Percentiles rank a stretch among this genome's conserved stretches.
phyloP scores from a whole-genome alignment of 1,140 invertebrate species.

The Ladona fulva region DNA sequence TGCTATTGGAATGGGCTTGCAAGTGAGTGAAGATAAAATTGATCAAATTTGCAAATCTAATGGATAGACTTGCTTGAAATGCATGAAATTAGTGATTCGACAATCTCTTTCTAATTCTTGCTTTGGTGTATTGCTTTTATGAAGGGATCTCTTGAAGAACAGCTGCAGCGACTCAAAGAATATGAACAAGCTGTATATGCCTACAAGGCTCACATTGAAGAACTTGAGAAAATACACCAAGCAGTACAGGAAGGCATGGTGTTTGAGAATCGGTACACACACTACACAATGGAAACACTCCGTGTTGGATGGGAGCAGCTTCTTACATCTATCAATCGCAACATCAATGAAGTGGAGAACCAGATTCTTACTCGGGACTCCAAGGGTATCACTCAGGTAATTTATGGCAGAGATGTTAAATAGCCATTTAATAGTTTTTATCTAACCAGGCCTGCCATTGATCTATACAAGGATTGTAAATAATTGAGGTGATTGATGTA shows the following conservation, averaged over 20 bases:
- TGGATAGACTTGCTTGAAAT: too few relatives aligned
- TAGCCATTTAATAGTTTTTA: too few relatives aligned
- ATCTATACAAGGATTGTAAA: too few relatives aligned
- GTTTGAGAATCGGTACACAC: slow-evolving; percentile 97
- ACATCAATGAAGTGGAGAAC: slow-evolving; percentile 99
- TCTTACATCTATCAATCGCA: slow-evolving; percentile 94
- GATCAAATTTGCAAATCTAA: too few relatives aligned
- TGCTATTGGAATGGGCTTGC: slow-evolving; percentile 81
- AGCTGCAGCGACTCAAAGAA: slow-evolving; percentile 84
- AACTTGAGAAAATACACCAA: slow-evolving; percentile 97
- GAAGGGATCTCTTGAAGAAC: slow-evolving; percentile 90
- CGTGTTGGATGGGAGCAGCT: slow-evolving; percentile 99
- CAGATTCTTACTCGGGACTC: slow-evolving; percentile 97
- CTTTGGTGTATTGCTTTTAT: slow-evolving; percentile 23
- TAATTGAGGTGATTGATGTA: too few relatives aligned
- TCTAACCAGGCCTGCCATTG: too few relatives aligned
- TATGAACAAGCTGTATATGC: slow-evolving; percentile 90
- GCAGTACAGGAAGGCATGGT: slow-evolving; percentile 99
- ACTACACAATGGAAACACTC: slow-evolving; percentile 99
- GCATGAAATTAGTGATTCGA: too few relatives aligned
- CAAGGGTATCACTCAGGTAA: slow-evolving; percentile 51
- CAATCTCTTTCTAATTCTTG: not conserved
- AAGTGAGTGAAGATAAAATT: slow-evolving; percentile 35
- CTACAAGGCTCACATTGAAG: slow-evolving; percentile 96
- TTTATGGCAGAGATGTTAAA: too few relatives aligned